Conservation (phyloP, 2,888 invertebrate species). For the Drosophila cracens region DNA sequence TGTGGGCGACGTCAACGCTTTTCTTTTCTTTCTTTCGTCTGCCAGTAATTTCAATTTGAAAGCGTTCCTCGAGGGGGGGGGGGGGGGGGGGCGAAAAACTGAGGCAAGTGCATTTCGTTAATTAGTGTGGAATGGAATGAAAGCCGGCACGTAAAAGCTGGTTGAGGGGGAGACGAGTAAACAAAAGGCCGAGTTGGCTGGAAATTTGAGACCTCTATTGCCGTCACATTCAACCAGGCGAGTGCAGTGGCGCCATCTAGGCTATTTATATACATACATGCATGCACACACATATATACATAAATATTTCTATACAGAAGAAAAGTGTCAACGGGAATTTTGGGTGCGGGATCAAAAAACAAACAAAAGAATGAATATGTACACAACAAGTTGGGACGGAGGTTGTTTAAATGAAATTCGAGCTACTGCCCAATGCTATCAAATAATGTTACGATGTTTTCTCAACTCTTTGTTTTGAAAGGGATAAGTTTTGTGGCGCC, state of each 20-base stretch:
- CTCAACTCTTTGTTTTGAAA: background rate
- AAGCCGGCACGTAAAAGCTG: background rate
- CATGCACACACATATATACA: background rate
- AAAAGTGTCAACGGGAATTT: slow-evolving; percentile 8
- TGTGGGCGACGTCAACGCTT: slow-evolving; percentile 48
- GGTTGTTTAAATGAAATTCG: slow-evolving; percentile 22
- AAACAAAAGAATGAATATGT: slow-evolving; percentile 9
- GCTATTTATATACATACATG: background rate
- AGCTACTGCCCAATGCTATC: slow-evolving; percentile 16
- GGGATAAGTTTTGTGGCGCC: background rate
- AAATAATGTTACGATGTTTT: slow-evolving; percentile 6
- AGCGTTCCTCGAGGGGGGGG: slow-evolving; percentile 9
- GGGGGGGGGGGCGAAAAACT: slow-evolving; percentile 1
- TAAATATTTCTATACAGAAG: background rate
- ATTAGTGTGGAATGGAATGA: slow-evolving; percentile 65
- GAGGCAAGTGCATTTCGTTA: slow-evolving; percentile 78
- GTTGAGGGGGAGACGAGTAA: slow-evolving; percentile 34
- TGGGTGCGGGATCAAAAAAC: slow-evolving; percentile 4
- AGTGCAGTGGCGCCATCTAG: slow-evolving; percentile 46
- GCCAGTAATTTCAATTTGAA: slow-evolving; percentile 54
- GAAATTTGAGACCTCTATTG: slow-evolving; percentile 53
- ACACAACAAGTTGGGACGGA: background rate
- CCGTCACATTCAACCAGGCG: slow-evolving; percentile 25
- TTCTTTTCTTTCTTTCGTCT: slow-evolving; percentile 30
- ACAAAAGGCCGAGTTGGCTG: slow-evolving; percentile 44